Percentiles rank a stretch among this genome's conserved stretches.
phyloP scores from a whole-genome alignment of 2,888 invertebrate genomes.

The Agrypnus murinus region DNA sequence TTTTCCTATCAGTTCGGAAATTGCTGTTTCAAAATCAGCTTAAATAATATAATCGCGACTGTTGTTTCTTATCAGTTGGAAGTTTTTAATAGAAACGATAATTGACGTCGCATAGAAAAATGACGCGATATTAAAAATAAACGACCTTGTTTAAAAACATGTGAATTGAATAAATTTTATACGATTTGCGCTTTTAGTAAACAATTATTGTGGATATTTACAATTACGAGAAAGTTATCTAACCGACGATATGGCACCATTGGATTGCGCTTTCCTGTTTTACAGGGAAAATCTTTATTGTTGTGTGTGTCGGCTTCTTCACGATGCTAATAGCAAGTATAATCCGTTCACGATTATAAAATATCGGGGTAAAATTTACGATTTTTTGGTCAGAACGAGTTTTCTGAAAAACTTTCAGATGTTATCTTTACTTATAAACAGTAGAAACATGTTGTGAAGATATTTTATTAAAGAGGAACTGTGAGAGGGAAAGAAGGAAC shows the following conservation, averaged over 20 bases:
- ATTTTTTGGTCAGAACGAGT: too few relatives aligned
- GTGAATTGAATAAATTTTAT: conserved; percentile 22
- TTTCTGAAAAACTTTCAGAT: too few relatives aligned
- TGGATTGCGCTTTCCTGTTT: conserved; percentile 19
- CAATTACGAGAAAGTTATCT: conserved; percentile 35
- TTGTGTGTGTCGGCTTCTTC: not conserved
- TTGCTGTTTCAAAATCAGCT: not conserved
- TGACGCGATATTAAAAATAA: conserved; percentile 38
- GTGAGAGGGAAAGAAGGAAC: too few relatives aligned
- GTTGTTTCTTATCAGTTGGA: not conserved
- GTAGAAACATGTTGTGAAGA: too few relatives aligned
- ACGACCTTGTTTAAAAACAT: conserved; percentile 43
- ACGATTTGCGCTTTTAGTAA: conserved; percentile 32
- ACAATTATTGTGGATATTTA: conserved; percentile 33
- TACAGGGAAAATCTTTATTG: conserved; percentile 1
- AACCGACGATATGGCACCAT: conserved; percentile 27
- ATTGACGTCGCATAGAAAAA: conserved; percentile 24
- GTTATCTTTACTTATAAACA: too few relatives aligned
- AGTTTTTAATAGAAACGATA: not conserved
- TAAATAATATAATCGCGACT: not conserved
- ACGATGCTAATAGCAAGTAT: not conserved
- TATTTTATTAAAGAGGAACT: too few relatives aligned
- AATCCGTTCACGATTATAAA: too few relatives aligned
- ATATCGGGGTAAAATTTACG: too few relatives aligned
- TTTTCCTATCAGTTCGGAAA: not conserved